Conservation (phyloP, 2,113 vertebrate genomes). For the Brachyhypopomus occidentalis region DNA sequence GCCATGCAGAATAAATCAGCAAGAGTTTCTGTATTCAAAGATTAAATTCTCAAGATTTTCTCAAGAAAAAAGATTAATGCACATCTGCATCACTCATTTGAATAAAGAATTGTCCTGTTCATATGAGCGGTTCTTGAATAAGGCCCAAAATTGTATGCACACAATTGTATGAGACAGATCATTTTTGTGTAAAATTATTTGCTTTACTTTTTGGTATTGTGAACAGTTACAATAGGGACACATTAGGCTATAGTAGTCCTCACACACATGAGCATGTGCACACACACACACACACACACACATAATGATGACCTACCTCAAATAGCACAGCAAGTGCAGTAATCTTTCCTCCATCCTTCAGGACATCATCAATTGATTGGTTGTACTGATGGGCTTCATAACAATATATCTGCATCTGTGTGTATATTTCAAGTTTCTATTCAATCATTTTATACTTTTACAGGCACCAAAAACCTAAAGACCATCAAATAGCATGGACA, state of each 20-base stretch:
- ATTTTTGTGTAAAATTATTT: too few relatives aligned
- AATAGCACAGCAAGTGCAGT: constrained; percentile 90
- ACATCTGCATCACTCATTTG: too few relatives aligned
- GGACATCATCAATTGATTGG: constrained; percentile 81
- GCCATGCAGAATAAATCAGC: too few relatives aligned
- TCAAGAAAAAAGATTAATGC: too few relatives aligned
- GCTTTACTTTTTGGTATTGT: too few relatives aligned
- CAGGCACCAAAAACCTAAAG: neutral
- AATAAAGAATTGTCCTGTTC: too few relatives aligned
- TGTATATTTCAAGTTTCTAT: constrained; percentile 21
- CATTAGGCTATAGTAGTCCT: neutral
- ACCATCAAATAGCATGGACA: neutral
- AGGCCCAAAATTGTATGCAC: too few relatives aligned
- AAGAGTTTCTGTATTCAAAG: too few relatives aligned
- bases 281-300: neutral
- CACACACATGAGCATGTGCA: neutral
- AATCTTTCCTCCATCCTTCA: constrained; percentile 85
- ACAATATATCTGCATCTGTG: constrained; percentile 97
- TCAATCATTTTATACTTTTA: neutral
- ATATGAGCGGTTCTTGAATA: too few relatives aligned
- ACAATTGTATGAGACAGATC: too few relatives aligned
- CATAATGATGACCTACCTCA: constrained; percentile 77
- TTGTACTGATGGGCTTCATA: constrained; percentile 80
- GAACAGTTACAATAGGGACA: too few relatives aligned
- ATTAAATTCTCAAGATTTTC: too few relatives aligned